Conservation (phyloP, 2,113 vertebrate genomes). For the Pollimyrus isidori region DNA sequence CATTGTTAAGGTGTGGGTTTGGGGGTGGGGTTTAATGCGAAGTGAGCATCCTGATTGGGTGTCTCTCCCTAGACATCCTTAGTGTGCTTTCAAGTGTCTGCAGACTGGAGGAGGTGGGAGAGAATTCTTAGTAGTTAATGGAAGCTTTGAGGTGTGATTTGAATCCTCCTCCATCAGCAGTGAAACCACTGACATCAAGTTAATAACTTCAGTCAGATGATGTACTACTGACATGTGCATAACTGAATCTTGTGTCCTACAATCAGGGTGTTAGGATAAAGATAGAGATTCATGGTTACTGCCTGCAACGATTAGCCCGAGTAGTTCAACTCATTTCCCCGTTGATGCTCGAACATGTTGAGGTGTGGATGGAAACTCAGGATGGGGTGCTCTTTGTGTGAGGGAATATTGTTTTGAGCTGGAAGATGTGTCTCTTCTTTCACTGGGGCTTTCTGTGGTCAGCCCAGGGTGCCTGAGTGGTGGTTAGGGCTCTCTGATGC, state of each 20-base stretch:
- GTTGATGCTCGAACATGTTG: neutral
- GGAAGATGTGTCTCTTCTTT: neutral
- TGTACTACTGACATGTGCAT: neutral
- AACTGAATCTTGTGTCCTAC: neutral
- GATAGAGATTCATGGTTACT: neutral
- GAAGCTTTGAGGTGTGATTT: constrained; percentile 2
- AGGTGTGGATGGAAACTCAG: neutral
- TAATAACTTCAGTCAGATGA: neutral
- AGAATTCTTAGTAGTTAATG: neutral
- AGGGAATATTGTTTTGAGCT: neutral
- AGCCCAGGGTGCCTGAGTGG: neutral
- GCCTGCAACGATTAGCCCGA: neutral
- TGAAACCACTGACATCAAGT: neutral
- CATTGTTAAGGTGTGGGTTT: neutral
- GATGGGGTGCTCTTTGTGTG: neutral
- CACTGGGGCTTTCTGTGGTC: neutral
- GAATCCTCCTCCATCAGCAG: neutral
- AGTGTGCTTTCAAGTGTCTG: neutral
- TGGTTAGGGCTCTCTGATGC: neutral
- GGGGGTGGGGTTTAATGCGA: neutral
- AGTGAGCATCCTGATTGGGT: neutral
- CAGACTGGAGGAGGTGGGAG: neutral
- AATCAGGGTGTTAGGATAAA: neutral
- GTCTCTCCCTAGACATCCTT: neutral
- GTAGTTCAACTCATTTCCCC: neutral